phyloP scores from a whole-genome alignment of 2,888 invertebrate species.

The Eubasilissa splendida region DNA sequence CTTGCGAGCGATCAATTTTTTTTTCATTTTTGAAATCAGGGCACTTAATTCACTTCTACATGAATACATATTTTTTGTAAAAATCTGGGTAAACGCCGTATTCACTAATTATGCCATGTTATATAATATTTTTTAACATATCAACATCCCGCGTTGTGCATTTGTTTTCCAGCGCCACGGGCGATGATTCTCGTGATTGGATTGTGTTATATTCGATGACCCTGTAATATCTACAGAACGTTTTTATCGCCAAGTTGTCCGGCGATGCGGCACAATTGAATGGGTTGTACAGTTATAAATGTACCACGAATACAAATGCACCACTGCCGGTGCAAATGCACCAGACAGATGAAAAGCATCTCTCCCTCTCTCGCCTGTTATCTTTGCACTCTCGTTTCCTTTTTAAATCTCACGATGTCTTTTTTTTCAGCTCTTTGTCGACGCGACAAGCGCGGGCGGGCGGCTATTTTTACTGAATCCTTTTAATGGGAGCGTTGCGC shows the following conservation, averaged over 20 bases:
- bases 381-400: neutral
- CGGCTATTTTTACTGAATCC: conserved; percentile 29
- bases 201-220: no score
- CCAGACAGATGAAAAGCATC: conserved; percentile 18
- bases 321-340: conserved; percentile 26
- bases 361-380: neutral
- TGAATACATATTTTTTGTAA: no score
- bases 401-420: neutral
- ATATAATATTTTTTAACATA: no score
- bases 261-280: conserved; percentile 26
- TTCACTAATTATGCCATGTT: no score
- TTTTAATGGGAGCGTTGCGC: conserved; percentile 34
- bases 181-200: no score
- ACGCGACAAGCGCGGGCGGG: conserved; percentile 21
- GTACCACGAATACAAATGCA: conserved; percentile 6
- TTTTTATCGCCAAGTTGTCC: conserved; percentile 7
- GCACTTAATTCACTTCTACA: no score
- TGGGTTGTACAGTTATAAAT: conserved; percentile 18
- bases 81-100: no score
- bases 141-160: no score
- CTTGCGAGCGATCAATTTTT: no score
- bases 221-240: neutral
- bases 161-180: no score
- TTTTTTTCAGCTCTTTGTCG: conserved; percentile 26
- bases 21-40: no score